A percentile compares a stretch with the other conserved stretches of the same genome.
These are phyloP conservation scores for Branchellion lobata DNA, from an alignment of 2,888 invertebrate species.

Conservation along the genomic window DNA sequence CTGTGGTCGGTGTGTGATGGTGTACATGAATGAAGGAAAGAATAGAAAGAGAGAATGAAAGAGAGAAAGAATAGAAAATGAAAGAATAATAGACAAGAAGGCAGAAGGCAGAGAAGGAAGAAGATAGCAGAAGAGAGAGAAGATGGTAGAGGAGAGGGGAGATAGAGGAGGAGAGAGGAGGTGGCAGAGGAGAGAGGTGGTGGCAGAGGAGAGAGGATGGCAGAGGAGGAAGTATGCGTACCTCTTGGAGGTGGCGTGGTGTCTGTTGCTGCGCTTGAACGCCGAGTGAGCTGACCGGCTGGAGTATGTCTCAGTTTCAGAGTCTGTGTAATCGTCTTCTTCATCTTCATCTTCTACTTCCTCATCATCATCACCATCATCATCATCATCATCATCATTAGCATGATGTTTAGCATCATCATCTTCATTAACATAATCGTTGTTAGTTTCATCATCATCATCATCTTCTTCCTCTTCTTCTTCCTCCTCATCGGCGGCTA, in stretches of 20 bases:
- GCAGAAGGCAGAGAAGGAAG: too few relatives aligned
- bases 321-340: conserved; percentile 7
- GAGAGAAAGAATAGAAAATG: too few relatives aligned
- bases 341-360: conserved; percentile 27
- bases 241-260: too few relatives aligned
- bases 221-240: too few relatives aligned
- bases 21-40: neutral
- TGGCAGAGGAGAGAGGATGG: too few relatives aligned
- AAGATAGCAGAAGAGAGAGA: too few relatives aligned
- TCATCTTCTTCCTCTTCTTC: neutral
- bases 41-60: too few relatives aligned
- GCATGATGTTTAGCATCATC: conserved; percentile 48
- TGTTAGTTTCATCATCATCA: neutral
- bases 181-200: too few relatives aligned
- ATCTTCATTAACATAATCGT: neutral
- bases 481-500: neutral
- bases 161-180: too few relatives aligned
- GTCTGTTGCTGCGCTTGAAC: neutral
- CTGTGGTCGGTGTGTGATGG: conserved; percentile 12
- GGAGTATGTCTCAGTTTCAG: conserved; percentile 42
- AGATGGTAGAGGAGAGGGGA: too few relatives aligned
- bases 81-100: too few relatives aligned
- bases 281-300: conserved; percentile 32
- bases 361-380: conserved; percentile 15
- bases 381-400: conserved; percentile 48